Base-by-base conservation (phyloP, 2,888 invertebrate species). In the Cynaeus angustus region DNA sequence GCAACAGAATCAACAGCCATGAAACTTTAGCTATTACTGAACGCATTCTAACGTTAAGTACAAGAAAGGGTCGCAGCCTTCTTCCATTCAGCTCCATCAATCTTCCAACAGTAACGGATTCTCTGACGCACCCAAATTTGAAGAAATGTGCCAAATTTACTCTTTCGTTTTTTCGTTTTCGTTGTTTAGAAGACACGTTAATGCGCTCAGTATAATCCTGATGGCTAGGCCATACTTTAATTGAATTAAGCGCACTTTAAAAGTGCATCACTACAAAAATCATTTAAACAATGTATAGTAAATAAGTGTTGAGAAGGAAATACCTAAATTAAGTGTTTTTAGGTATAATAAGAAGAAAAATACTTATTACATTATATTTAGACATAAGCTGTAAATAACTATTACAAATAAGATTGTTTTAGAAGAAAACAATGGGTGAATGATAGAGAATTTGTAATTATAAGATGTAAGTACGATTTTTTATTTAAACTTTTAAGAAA, bases 21-120 rank as follows among this genome's bases (percentile, higher is more conserved):
- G 93, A 93, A 92, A 91, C 86, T 92, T 92, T 87, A 91, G 88
- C 88, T 92, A 91, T 89, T 92, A 92, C 92, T 92, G 91, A 92
- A 87, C 84, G 84, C 82, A 80, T 79, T 30, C 76, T 77, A 77
- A 80, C 81, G 76, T 72, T 71, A 74, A 70, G 37, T 46, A 71
- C 69, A 71, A 71, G 61, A 26, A 21, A 37, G 38, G 59, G 43
- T 59, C 10, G 33, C 30, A 53, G 55, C 56, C 66, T 28, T 48
- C 61, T 48, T 61, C 61, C 48, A 59, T 30, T 9, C 12, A 16
- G 13, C 62, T 64, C 66, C 69, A 50, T 55, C 69, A 43, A 62
- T 69, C 69, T 70, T 69, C 72, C 67, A 56, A 12, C 52, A 30
- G 48, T 28, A 3, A 21, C 48, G 48, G 48, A 10, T 50, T 10